Conservation (phyloP, 2,888 invertebrate genomes). For the Drosophila merina region DNA sequence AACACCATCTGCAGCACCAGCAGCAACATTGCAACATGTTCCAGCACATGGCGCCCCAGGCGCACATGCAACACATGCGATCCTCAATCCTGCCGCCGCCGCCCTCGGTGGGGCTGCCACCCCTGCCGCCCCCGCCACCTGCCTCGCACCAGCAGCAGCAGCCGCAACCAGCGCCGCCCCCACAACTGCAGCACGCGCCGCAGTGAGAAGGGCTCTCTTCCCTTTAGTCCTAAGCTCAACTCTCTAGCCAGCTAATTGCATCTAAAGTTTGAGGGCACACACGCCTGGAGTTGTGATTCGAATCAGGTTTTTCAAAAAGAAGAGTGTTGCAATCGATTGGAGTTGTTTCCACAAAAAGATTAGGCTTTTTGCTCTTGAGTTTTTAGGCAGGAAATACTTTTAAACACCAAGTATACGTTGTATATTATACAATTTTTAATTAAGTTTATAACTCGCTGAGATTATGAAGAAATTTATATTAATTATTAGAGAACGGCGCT, state of each 20-base stretch:
- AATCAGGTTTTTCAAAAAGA: no score
- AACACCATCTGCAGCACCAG: slow-evolving; percentile 63
- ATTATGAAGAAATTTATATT: neutral
- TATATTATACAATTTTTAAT: no score
- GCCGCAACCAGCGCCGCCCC: slow-evolving; percentile 53
- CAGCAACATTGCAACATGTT: slow-evolving; percentile 81
- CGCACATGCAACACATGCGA: slow-evolving; percentile 82
- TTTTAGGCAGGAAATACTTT: neutral
- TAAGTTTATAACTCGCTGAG: neutral
- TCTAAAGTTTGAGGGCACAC: slow-evolving; percentile 25
- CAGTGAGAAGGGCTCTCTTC: slow-evolving; percentile 42
- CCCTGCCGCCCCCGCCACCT: slow-evolving; percentile 58
- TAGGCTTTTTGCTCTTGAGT: no score
- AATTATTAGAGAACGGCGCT: neutral
- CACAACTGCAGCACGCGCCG: slow-evolving; percentile 59
- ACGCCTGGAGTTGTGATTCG: slow-evolving; percentile 31
- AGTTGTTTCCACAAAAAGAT: no score
- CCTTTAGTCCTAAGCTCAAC: slow-evolving; percentile 69
- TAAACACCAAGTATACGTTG: neutral
- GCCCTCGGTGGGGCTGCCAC: slow-evolving; percentile 57
- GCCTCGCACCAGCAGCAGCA: slow-evolving; percentile 46
- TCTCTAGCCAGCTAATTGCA: slow-evolving; percentile 61
- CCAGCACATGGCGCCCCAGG: slow-evolving; percentile 81
- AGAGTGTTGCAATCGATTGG: no score
- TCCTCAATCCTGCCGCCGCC: slow-evolving; percentile 69